These are phyloP conservation scores for Phalloptychus januarius DNA, from an alignment of 2,797 vertebrate species.

Conservation along the genomic window DNA sequence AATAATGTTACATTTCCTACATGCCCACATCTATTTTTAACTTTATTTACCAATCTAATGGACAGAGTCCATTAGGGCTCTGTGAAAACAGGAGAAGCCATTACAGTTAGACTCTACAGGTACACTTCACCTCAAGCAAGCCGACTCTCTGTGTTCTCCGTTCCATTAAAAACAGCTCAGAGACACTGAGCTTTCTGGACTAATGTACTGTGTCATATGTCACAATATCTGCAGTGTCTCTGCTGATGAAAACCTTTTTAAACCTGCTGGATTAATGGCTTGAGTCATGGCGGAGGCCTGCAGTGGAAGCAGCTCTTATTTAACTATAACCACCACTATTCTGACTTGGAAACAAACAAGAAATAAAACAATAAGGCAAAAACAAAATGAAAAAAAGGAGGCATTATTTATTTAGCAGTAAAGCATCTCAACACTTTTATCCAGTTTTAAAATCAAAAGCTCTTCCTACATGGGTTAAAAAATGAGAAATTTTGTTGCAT, in stretches of 20 bases:
- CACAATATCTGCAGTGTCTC: constrained; percentile 21
- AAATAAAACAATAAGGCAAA: not conserved
- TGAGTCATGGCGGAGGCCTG: not conserved
- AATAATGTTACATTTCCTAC: not conserved
- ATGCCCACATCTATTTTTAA: not conserved
- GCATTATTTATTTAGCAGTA: not conserved
- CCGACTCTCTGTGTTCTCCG: constrained; percentile 12
- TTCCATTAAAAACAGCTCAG: constrained; percentile 46
- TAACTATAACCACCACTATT: not conserved
- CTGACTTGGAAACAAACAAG: not conserved
- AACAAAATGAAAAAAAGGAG: not conserved
- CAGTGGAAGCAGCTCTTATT: not conserved
- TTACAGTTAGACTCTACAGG: not conserved
- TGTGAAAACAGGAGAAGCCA: not conserved
- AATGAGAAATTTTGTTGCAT: not conserved
- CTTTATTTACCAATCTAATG: not conserved
- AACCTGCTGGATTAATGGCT: constrained; percentile 11
- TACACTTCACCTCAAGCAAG: constrained; percentile 7
- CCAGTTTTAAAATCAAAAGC: not conserved
- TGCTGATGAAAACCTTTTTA: constrained; percentile 34
- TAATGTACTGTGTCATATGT: constrained; percentile 27
- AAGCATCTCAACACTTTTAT: not conserved
- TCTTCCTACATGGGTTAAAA: not conserved
- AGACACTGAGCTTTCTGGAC: constrained; percentile 29
- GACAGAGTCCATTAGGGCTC: not conserved